A percentile compares a stretch with the other conserved stretches of the same genome.
phyloP scores from a whole-genome alignment of 2,113 vertebrate species.

The Synchiropus splendidus region DNA sequence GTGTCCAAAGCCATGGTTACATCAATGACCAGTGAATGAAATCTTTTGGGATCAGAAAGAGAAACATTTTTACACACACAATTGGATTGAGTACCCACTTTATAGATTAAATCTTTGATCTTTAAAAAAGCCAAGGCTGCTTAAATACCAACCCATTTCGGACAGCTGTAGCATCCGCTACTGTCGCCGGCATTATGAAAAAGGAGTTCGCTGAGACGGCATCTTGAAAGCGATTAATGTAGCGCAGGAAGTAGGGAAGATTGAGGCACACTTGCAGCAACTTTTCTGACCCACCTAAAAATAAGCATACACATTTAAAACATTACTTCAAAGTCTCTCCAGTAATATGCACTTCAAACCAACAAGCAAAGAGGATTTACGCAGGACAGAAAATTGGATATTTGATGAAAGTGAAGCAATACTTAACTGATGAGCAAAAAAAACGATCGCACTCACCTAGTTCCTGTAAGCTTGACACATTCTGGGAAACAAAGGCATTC shows the following conservation, averaged over 20 bases:
- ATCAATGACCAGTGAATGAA: constrained; percentile 95
- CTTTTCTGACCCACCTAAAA: constrained; percentile 91
- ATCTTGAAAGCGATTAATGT: constrained; percentile 99
- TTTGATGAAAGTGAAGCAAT: too few species aligned
- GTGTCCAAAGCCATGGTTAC: constrained; percentile 98
- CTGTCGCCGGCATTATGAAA: constrained; percentile 98
- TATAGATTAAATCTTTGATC: background rate
- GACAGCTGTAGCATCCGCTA: constrained; percentile 94
- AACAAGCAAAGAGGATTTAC: too few species aligned
- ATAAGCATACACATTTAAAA: background rate
- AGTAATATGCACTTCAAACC: too few species aligned
- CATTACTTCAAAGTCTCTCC: too few species aligned
- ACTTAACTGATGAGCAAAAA: too few species aligned
- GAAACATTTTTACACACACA: constrained; percentile 1
- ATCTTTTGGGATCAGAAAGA: constrained; percentile 56
- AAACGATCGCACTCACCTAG: constrained; percentile 77
- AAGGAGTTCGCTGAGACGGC: constrained; percentile 94
- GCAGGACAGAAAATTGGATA: too few species aligned
- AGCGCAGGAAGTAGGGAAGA: constrained; percentile 93
- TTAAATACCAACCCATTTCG: constrained; percentile 79
- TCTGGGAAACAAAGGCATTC: constrained; percentile 94
- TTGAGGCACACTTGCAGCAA: constrained; percentile 93
- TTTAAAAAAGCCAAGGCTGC: background rate
- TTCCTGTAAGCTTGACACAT: constrained; percentile 95
- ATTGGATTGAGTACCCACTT: background rate